These are phyloP conservation scores for Orthosia gracilis DNA, from an alignment of 2,888 invertebrate genomes.

Conservation along the genomic window DNA sequence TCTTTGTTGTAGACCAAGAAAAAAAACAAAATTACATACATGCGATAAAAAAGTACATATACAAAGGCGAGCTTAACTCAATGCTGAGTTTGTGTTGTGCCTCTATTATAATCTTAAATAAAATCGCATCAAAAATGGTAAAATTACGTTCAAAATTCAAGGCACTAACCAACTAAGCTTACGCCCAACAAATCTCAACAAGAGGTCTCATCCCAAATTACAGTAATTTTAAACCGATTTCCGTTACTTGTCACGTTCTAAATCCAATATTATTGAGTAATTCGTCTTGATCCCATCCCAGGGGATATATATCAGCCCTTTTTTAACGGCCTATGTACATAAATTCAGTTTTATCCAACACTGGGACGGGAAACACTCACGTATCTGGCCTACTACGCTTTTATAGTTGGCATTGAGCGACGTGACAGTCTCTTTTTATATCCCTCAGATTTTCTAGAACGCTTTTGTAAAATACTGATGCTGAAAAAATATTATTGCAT, in stretches of 20 bases:
- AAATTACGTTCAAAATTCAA: constrained; percentile 11
- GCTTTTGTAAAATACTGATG: not conserved
- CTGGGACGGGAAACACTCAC: constrained; percentile 51
- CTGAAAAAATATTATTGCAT: not conserved
- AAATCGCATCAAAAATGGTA: not conserved
- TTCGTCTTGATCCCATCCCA: constrained; percentile 61
- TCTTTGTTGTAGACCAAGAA: no score
- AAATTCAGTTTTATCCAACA: constrained; percentile 61
- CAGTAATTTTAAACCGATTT: constrained; percentile 56
- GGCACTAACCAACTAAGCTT: not conserved
- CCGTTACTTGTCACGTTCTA: constrained; percentile 52
- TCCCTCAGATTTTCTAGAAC: constrained; percentile 36
- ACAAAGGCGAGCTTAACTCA: no score
- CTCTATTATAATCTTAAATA: no score
- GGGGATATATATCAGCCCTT: constrained; percentile 60
- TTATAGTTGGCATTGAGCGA: constrained; percentile 63
- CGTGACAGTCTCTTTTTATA: constrained; percentile 49
- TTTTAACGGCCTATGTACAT: constrained; percentile 66
- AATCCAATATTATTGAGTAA: constrained; percentile 65
- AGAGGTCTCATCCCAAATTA: constrained; percentile 36
- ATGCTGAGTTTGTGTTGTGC: no score
- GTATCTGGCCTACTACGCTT: constrained; percentile 55
- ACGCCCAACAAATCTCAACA: constrained; percentile 36
- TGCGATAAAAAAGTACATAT: no score
- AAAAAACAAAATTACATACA: no score